phyloP scores from a whole-genome alignment of 2,113 vertebrate species.

The Empidonax alnorum region DNA sequence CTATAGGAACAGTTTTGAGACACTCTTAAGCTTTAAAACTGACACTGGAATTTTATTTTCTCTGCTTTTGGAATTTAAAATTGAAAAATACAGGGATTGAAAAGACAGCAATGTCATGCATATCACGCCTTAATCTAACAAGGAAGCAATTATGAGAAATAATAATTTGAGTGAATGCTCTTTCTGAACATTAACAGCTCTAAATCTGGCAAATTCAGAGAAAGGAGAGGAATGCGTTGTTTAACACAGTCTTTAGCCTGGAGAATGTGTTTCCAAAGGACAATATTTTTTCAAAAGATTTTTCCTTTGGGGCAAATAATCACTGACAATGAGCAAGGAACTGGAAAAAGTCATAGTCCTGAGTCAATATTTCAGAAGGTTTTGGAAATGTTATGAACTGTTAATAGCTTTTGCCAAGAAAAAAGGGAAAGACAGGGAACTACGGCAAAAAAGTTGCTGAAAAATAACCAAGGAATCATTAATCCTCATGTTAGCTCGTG shows the following conservation, averaged over 20 bases:
- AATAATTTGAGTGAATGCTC: background rate
- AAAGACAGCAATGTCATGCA: background rate
- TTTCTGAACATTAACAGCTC: background rate
- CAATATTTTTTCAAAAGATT: background rate
- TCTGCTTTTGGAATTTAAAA: background rate
- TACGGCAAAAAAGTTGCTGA: background rate
- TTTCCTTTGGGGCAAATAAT: background rate
- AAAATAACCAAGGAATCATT: background rate
- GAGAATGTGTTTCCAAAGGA: background rate
- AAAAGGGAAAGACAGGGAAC: background rate
- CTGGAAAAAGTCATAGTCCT: background rate
- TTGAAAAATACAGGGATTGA: background rate
- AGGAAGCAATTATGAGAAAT: background rate
- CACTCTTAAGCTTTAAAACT: background rate
- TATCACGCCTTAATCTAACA: background rate
- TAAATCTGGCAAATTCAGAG: background rate
- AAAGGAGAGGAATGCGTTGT: background rate
- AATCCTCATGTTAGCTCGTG: background rate
- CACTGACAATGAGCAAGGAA: background rate
- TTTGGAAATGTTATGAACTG: background rate
- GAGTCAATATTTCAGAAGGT: background rate
- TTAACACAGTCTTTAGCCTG: background rate
- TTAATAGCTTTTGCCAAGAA: background rate
- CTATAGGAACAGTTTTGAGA: background rate
- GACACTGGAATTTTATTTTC: background rate